Percentiles rank a stretch among this genome's conserved stretches.
Evolutionary conservation across 2,888 invertebrate genomes (phyloP).

Genomic region (Silvanus unidentatus): DNA sequence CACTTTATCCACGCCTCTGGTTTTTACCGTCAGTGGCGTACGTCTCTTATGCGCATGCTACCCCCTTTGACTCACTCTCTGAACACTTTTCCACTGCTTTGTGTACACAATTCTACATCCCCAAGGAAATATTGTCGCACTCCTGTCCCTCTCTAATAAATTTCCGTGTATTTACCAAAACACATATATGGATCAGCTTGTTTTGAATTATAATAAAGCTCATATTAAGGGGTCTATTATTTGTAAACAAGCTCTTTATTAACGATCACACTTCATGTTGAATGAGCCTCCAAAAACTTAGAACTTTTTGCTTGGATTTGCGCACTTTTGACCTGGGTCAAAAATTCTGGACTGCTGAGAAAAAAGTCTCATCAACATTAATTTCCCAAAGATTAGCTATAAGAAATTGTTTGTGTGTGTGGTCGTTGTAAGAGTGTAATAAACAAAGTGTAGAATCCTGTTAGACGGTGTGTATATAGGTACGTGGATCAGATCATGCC

Average conservation of each 20-base stretch:
- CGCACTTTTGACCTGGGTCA: too few species aligned
- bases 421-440: conserved; percentile 9
- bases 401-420: conserved; percentile 13
- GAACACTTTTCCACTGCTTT: too few species aligned
- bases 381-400: too few species aligned
- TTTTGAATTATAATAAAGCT: neutral
- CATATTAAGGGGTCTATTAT: conserved; percentile 37
- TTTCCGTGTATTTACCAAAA: neutral
- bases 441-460: conserved; percentile 17
- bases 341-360: too few species aligned
- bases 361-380: too few species aligned
- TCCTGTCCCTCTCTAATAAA: conserved; percentile 8
- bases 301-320: too few species aligned
- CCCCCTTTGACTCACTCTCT: neutral
- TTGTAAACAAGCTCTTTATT: conserved; percentile 46
- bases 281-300: too few species aligned
- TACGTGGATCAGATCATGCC: conserved; percentile 7
- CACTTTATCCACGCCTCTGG: conserved; percentile 31
- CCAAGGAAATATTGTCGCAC: conserved; percentile 4
- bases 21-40: conserved; percentile 25
- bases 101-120: neutral
- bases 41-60: conserved; percentile 30
- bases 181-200: neutral
- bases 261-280: conserved; percentile 26
- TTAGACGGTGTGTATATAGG: conserved; percentile 4